Evolutionary conservation across 2,113 vertebrate species (phyloP), one percentile per base, ranked within the genome.

Genomic region (Chunga burmeisteri): DNA sequence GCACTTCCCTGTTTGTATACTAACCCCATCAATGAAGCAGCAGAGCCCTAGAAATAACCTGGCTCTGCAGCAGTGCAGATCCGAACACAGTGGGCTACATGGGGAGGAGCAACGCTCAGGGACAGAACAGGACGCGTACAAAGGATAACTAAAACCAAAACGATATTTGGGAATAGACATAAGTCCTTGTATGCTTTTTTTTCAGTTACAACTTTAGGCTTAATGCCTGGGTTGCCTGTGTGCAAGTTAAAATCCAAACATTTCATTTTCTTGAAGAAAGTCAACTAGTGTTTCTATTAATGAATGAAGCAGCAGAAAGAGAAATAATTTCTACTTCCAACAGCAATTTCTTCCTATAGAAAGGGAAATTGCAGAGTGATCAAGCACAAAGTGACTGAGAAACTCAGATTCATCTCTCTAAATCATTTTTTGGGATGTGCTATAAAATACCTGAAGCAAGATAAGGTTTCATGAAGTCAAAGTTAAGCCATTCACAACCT

Each of bases 31-130:
- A 59, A 29, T 21, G 83, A 59, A 86, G 59, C 58, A 72, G 63
- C 42, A 81, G 47, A 77, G 59, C 46, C 63, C 81, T 38, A 17
- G 34, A n/a, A 91, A 58, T 11, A 22, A 34, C 2, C 27, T 13
- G n/a, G 32, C 50, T 53, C 67, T 70, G 67, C 13, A 23, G 32
- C 0, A 30, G 36, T 1, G 22, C 36, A n/a, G 50, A 74, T 23
- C 62, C 2, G 1, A 29, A 34, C 30, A 7, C 0, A 0, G 38
- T 0, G 34, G 21, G 29, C 25, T 46, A 19, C 4, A 2, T 0
- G 17, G 7, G 19, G 26, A 34, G 23, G 10, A 81, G 53, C 46
- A n/a, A 49, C 0, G 7, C 34, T 30, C 22, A 11, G 52, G 1
- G 7, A 56, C 25, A 11, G n/a, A 18, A 14, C 8, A 70, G 46